Evolutionary conservation across 2,888 invertebrate genomes (phyloP), one percentile per base, ranked within the genome.

Genomic region (Chalcis sispes): DNA sequence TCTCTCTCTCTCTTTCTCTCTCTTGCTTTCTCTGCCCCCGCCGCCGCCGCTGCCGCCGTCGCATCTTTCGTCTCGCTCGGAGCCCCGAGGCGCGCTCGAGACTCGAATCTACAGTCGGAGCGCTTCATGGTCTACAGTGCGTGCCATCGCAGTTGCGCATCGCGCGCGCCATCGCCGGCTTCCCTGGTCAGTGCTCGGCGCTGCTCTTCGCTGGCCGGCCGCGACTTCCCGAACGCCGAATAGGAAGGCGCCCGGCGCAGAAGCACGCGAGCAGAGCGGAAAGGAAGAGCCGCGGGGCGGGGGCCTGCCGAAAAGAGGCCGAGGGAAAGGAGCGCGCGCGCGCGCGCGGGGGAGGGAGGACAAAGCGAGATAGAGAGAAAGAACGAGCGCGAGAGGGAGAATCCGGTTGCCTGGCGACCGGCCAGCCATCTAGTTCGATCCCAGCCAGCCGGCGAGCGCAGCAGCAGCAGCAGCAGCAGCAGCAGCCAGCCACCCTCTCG

Each of bases 391-490:
- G 50, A 61, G 71, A 32, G 65, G 56, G 27, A 78, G 80, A 81
- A 79, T 78, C 79, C 83, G 86, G 88, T 88, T 88, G 88, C 88
- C 85, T 88, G 86, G 86, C 86, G 85, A 85, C 87, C 85, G 79
- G 84, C 82, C 83, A 85, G 83, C 86, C 86, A 85, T 86, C 87
- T 85, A 87, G 87, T 88, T 87, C 88, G 88, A 88, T 88, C 88
- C 88, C 88, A 87, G 87, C 84, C 85, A 84, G 84, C 84, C n/a
- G n/a, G n/a, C n/a, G n/a, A n/a, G n/a, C 82, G 83, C 36, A 79
- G 79, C 80, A 80, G 78, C 80, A 78, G 80, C 79, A 77, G 73
- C 79, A 10, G 52, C 13, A 10, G 18, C 3, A 36, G 36, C 36
- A 36, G 13, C 42, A 13, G 42, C 36, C 36, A 2, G 42, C 42